phyloP scores from a whole-genome alignment of 1,140 invertebrate genomes.

The Danaus plexippus region DNA sequence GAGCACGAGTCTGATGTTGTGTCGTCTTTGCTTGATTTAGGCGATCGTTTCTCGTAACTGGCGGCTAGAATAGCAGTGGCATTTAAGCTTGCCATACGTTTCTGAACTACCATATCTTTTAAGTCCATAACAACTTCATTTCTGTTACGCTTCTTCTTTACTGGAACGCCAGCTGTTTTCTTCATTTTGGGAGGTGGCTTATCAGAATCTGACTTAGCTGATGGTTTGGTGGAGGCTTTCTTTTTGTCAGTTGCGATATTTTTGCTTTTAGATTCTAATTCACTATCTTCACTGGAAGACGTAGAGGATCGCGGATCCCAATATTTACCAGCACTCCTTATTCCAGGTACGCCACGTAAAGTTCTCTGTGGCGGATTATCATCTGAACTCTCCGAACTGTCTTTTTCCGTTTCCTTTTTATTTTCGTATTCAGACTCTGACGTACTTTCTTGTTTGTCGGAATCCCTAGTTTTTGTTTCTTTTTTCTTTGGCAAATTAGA shows the following conservation, averaged over 20 bases:
- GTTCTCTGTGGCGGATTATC: slow-evolving; percentile 72
- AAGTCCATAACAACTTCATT: slow-evolving; percentile 86
- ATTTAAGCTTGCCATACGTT: slow-evolving; percentile 94
- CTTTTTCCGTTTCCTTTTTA: slow-evolving; percentile 59
- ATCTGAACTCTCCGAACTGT: slow-evolving; percentile 65
- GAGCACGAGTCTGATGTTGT: slow-evolving; percentile 69
- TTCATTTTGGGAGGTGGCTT: slow-evolving; percentile 60
- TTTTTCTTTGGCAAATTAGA: slow-evolving; percentile 49
- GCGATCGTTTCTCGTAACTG: slow-evolving; percentile 85
- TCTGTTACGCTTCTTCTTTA: slow-evolving; percentile 66
- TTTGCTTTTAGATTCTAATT: slow-evolving; percentile 62
- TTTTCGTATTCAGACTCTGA: slow-evolving; percentile 69
- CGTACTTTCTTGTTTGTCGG: slow-evolving; percentile 56
- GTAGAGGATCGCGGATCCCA: slow-evolving; percentile 83
- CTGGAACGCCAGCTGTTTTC: slow-evolving; percentile 49
- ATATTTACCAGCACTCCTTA: slow-evolving; percentile 84
- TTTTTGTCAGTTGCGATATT: slow-evolving; percentile 45
- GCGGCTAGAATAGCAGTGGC: slow-evolving; percentile 93
- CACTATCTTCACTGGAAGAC: slow-evolving; percentile 72
- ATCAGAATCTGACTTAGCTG: slow-evolving; percentile 65
- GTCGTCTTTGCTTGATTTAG: slow-evolving; percentile 72
- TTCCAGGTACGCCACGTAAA: slow-evolving; percentile 80
- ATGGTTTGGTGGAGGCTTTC: slow-evolving; percentile 44
- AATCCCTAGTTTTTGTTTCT: slow-evolving; percentile 51
- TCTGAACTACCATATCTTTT: slow-evolving; percentile 89